Conservation (phyloP, 2,113 vertebrate species). For the Eira barbara region DNA sequence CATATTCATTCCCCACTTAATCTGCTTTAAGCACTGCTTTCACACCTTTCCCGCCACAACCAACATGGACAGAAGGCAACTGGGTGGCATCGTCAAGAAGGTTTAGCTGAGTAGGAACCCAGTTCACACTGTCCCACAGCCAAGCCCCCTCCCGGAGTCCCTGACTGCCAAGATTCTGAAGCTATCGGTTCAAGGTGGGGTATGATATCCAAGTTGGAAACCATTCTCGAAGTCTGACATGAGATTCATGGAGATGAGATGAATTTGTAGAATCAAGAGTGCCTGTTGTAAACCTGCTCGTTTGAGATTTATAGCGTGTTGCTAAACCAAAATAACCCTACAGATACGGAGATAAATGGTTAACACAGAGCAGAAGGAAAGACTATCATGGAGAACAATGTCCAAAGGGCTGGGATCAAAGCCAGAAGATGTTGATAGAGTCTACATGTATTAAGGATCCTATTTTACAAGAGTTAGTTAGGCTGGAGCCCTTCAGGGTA, state of each 20-base stretch:
- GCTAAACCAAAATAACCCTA: not conserved
- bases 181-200: not conserved
- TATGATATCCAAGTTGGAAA: not conserved
- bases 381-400: not conserved
- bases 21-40: not conserved
- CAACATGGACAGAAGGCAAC: fast-evolving
- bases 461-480: not conserved
- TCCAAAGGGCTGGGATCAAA: not conserved
- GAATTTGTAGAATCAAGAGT: not conserved
- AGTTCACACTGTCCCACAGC: not conserved
- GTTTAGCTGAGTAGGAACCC: not conserved
- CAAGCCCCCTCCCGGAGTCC: not conserved
- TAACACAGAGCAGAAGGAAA: not conserved
- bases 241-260: not conserved
- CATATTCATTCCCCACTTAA: fast-evolving
- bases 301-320: not conserved
- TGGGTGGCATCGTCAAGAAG: fast-evolving
- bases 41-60: not conserved
- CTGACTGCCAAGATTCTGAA: not conserved
- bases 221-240: not conserved
- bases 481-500: not conserved
- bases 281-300: not conserved
- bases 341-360: not conserved
- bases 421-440: not conserved
- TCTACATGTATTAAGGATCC: not conserved